These are phyloP conservation scores for Electrophaes corylata DNA, from an alignment of 2,888 invertebrate species.

Conservation along the genomic window DNA sequence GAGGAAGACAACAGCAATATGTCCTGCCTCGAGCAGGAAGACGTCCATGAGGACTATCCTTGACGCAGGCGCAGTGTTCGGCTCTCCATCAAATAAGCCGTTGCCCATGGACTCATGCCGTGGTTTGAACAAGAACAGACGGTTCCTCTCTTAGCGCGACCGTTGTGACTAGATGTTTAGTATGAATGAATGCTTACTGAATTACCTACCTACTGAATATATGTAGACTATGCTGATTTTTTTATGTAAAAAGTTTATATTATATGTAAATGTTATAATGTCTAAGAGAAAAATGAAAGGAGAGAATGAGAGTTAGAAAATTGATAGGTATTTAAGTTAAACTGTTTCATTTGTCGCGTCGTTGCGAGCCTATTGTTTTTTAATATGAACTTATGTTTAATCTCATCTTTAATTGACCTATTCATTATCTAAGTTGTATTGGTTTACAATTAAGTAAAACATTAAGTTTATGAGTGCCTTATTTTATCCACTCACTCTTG, in stretches of 20 bases:
- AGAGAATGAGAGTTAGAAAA: no score
- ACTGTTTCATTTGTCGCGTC: no score
- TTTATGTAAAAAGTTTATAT: no score
- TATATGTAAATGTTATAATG: no score
- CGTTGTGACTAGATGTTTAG: background rate
- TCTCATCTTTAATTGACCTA: no score
- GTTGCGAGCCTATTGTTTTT: no score
- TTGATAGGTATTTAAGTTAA: no score
- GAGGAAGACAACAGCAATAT: conserved; percentile 69
- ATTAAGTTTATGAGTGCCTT: background rate
- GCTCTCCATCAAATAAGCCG: background rate
- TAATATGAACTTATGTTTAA: no score
- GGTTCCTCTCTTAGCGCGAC: background rate
- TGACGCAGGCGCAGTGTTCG: conserved; percentile 52
- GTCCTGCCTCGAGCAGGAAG: conserved; percentile 54
- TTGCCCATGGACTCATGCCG: background rate
- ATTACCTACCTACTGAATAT: background rate
- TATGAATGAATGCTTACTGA: background rate
- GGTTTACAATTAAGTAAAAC: background rate
- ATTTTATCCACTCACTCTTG: background rate
- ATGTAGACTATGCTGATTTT: background rate
- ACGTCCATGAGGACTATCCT: conserved; percentile 49
- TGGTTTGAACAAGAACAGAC: conserved; percentile 2
- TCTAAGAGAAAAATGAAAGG: no score
- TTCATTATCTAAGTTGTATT: no score